Evolutionary conservation across 2,113 vertebrate genomes (phyloP), one percentile per base, ranked within the genome.

Genomic region (Upupa epops): DNA sequence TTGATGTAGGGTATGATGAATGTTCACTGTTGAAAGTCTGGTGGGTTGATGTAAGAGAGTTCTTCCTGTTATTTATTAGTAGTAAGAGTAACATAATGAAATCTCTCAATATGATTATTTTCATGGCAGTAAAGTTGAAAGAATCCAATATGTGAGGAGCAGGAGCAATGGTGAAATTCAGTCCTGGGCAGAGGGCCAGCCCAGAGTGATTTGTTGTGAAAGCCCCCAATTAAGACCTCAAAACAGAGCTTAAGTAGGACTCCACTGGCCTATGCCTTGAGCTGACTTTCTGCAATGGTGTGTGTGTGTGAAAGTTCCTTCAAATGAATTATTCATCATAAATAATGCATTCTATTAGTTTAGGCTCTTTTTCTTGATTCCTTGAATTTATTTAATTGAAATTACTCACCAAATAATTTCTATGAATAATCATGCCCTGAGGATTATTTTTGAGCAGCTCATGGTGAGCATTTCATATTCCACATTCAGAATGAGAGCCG

Each of bases 301-400:
- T 15, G 26, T 15, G 26, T 5, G 22, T 65, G 14, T 22, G 64
- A 59, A 78, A 80, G 34, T 77, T 90, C 56, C 25, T 92, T 22
- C 64, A 70, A 73, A 93, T 93, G 46, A 91, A 92, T 94, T 93
- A 96, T 93, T 92, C 90, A 83, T 91, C 28, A 40, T 94, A 88
- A 95, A 95, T 92, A 92, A 89, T 87, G 25, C 56, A 85, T 92
- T 93, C 68, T 91, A 78, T 92, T 92, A 79, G 77, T 92, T 96
- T 90, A 95, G 64, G 26, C 71, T 87, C 64, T 87, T 92, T 93
- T 93, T 92, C 81, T 86, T 60, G 81, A 91, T 93, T 95, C 61
- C 64, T 85, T 96, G 92, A 89, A 91, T 95, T 95, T 94, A 87
- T 96, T 96, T 95, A 96, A 95, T 95, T 96, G 93, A 96, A 96